Conservation (phyloP, 2,113 vertebrate species). For the Apteryx owenii region DNA sequence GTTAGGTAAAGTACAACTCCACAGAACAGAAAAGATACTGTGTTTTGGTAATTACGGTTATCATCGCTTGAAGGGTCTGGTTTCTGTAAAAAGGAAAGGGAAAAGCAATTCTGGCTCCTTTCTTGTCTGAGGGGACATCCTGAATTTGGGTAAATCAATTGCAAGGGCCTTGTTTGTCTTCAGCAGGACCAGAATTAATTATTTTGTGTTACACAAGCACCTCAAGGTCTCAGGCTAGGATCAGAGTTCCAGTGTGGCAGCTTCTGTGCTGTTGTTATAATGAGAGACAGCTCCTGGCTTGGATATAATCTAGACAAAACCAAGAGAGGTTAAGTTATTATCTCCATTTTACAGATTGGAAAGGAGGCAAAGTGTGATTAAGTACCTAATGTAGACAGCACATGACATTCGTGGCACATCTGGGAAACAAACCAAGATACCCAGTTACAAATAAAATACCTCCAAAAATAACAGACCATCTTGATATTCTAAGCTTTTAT, state of each 20-base stretch:
- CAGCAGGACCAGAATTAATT: background rate
- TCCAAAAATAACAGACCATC: background rate
- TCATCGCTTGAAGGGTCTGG: background rate
- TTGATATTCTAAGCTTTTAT: background rate
- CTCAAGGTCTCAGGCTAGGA: background rate
- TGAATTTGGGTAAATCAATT: background rate
- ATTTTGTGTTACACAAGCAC: background rate
- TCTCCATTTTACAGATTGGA: background rate
- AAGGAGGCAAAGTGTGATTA: background rate
- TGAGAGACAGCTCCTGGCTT: slow-evolving; percentile 18
- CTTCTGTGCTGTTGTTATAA: background rate
- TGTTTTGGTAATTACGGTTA: background rate
- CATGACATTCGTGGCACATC: background rate
- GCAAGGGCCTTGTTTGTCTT: background rate
- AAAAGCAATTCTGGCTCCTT: background rate
- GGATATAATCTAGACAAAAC: background rate
- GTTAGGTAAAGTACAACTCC: background rate
- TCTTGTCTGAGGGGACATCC: background rate
- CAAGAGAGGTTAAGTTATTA: background rate
- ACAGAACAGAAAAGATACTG: background rate
- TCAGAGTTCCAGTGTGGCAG: background rate
- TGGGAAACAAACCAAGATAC: background rate
- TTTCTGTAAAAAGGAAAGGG: background rate
- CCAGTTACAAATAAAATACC: background rate
- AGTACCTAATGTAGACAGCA: background rate